Conservation (phyloP, 2,113 vertebrate species). For the Ophiodon elongatus region DNA sequence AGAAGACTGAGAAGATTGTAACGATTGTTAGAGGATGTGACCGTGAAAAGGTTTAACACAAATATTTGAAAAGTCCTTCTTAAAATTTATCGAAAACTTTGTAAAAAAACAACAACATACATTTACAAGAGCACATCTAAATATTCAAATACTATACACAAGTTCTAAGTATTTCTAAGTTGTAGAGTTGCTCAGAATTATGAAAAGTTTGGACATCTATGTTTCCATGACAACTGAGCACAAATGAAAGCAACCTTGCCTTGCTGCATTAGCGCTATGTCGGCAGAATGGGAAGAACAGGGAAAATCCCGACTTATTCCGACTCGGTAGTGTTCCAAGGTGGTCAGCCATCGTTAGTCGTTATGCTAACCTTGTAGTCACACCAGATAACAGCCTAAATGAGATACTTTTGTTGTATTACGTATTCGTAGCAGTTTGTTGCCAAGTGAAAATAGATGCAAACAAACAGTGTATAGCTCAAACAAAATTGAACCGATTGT, state of each 20-base stretch:
- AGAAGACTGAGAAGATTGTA: slow-evolving; percentile 67
- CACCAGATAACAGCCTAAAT: background rate
- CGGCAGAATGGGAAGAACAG: background rate
- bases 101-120: background rate
- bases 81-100: background rate
- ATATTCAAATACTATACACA: background rate
- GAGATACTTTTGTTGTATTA: background rate
- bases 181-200: background rate
- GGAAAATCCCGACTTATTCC: background rate
- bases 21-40: background rate
- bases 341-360: background rate
- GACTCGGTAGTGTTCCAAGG: background rate
- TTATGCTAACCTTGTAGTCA: background rate
- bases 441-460: background rate
- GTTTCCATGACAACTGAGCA: no score
- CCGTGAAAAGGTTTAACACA: background rate
- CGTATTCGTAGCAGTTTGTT: background rate
- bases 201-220: background rate
- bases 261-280: background rate
- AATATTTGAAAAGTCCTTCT: background rate
- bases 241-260: no score
- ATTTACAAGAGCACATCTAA: background rate
- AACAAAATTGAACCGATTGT: background rate
- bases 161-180: background rate
- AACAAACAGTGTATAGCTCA: background rate